Base-by-base conservation (phyloP, 2,888 invertebrate genomes). In the Dexiosoma caninum region DNA sequence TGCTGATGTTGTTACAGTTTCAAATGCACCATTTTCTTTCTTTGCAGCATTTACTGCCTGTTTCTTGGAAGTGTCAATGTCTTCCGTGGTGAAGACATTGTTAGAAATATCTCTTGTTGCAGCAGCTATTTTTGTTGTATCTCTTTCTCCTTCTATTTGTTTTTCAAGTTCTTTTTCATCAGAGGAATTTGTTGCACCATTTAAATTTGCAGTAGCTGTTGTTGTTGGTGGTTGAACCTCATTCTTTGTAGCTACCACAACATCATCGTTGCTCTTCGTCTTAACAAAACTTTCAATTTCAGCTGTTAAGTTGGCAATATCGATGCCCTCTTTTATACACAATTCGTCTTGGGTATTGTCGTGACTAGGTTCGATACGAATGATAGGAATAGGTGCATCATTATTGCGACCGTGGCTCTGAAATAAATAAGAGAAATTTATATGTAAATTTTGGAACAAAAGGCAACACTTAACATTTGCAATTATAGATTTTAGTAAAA, bases 221-320 rank as follows among this genome's bases (percentile, higher is more conserved):
- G 12, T 0, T 0, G n/a, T 12, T 16, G 30, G 5, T 35, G 14
- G 44, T 59, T 75, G 14, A n/a, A 9, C n/a, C 2, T 40, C 16
- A 0, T 55, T 14, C 2, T 21, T 69, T 0, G 1, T 8, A 2
- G 71, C 8, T 9, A 30, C 10, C 27, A 40, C 76, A 8, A 64
- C 49, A 37, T 75, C 72, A 32, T 79, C 77, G 23, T 76, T 64
- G 27, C 35, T 78, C 46, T 79, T 64, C 51, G 80, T 71, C 62
- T 86, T 85, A 30, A 88, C 88, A 62, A 88, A 88, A 60, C 84
- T 86, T 83, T 88, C 86, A 49, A 88, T 88, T 85, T 88, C 87
- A 35, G 86, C 87, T n/a, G 88, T 86, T 53, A 88, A 84, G 82
- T 87, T 86, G n/a, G 85, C 83, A 70, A 88, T 86, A 71, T 82